phyloP scores from a whole-genome alignment of 2,797 vertebrate species.

The Botia almorhae region DNA sequence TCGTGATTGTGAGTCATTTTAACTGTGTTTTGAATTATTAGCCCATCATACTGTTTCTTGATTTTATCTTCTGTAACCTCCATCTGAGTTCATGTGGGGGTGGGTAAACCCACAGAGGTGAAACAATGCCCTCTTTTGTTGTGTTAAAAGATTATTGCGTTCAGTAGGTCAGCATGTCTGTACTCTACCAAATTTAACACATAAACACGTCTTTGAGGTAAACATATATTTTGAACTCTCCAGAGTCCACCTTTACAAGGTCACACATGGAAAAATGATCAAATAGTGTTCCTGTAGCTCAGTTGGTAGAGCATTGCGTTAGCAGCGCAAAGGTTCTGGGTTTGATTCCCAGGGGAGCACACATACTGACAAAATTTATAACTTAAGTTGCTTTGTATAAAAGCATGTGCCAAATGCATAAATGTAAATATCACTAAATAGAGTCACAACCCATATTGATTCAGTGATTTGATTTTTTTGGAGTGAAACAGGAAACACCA shows the following conservation, averaged over 20 bases:
- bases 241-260: background rate
- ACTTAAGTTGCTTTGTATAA: too few relatives aligned
- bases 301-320: too few relatives aligned
- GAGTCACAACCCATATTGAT: background rate
- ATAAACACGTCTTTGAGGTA: too few relatives aligned
- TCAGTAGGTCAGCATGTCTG: slow-evolving; percentile 47
- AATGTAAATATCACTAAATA: background rate
- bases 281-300: background rate
- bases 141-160: slow-evolving; percentile 67
- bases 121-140: slow-evolving; percentile 63
- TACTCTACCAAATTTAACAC: slow-evolving; percentile 58
- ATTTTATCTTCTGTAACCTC: background rate
- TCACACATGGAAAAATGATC: background rate
- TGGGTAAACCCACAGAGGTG: slow-evolving; percentile 49
- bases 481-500: too few relatives aligned
- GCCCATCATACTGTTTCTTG: background rate
- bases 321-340: too few relatives aligned
- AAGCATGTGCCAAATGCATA: too few relatives aligned
- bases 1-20: background rate
- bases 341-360: too few relatives aligned
- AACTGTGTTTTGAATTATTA: background rate
- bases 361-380: too few relatives aligned
- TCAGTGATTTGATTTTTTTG: background rate
- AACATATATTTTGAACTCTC: too few relatives aligned
- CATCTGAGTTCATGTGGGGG: slow-evolving; percentile 1